These are phyloP conservation scores for Stegodyphus dumicola DNA, from an alignment of 1,140 invertebrate species.

Conservation along the genomic window DNA sequence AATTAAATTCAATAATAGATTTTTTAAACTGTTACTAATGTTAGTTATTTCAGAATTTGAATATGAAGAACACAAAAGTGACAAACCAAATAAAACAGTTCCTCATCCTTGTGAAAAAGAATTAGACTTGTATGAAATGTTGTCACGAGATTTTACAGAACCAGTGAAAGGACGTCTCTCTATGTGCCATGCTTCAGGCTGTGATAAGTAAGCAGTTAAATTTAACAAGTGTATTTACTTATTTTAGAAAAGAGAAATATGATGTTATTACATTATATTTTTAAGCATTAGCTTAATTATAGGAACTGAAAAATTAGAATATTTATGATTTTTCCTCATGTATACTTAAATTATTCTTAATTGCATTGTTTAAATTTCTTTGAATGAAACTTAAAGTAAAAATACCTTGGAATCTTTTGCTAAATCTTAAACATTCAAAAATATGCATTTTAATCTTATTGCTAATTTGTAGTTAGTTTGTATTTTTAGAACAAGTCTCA, in stretches of 20 bases:
- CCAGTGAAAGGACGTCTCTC: slow-evolving; percentile 88
- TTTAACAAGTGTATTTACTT: not conserved
- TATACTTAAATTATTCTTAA: too few species aligned
- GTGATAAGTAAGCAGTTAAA: slow-evolving; percentile 78
- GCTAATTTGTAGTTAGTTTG: too few species aligned
- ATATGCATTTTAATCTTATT: too few species aligned
- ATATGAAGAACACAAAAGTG: slow-evolving; percentile 31
- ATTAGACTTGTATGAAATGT: slow-evolving; percentile 86
- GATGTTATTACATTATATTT: not conserved
- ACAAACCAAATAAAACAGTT: slow-evolving; percentile 62
- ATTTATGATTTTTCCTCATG: too few species aligned
- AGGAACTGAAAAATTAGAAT: not conserved
- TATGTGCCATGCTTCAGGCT: slow-evolving; percentile 88
- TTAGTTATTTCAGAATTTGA: slow-evolving; percentile 27
- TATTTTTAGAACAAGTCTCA: too few species aligned
- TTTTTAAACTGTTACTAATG: not conserved
- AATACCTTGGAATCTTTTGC: too few species aligned
- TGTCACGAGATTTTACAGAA: slow-evolving; percentile 79
- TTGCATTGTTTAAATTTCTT: too few species aligned
- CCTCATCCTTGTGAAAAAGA: slow-evolving; percentile 83
- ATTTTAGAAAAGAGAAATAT: too few species aligned
- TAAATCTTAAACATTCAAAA: too few species aligned
- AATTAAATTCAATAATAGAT: too few species aligned
- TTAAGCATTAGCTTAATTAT: not conserved
- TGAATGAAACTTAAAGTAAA: too few species aligned